Base-by-base conservation (phyloP, 2,888 invertebrate genomes). In the Stomorhina lunata region DNA sequence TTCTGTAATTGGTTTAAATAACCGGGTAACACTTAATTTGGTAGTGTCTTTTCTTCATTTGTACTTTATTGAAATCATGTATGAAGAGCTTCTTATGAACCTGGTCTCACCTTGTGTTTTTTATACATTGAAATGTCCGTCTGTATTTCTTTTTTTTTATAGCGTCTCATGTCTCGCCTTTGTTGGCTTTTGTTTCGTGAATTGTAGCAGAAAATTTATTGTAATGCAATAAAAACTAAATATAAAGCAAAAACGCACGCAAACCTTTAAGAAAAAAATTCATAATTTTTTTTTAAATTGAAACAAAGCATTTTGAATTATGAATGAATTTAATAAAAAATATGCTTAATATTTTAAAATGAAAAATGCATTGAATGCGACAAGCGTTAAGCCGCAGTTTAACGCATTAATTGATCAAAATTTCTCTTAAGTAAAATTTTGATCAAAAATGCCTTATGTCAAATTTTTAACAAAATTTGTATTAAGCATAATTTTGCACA, bases 1-100 rank as follows among this genome's bases (percentile, higher is more conserved):
- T 57, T 10, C 75, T 32, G 53, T 72, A 77, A 81, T 73, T 77
- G 72, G 68, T 72, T 77, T 68, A 68, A 81, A 72, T 71, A 72
- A 68, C 40, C n/a, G 9, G 17, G 43, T 37, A 72, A 63, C 34
- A 48, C 34, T 48, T 43, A 12, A 45, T 34, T 40, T 17, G 32
- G n/a, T 53, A 17, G n/a, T 43, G 4, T 37, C 17, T 34, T 15
- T 29, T 53, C 7, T 29, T 55, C 29, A 17, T 29, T 73, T n/a
- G n/a, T n/a, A n/a, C n/a, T n/a, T n/a, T n/a, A n/a, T 68, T 59
- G 43, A 72, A 68, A 53, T 43, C 48, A 53, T 61, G n/a, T n/a
- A 50, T 55, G 68, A 57, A 77, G 48, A 50, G 50, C 80, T 63
- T 43, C 50, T 61, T 20, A 43, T 79, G 40, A 53, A 55, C 69